Evolutionary conservation across 2,888 invertebrate genomes (phyloP), one percentile per base, ranked within the genome.

Genomic region (Leucoma salicis): DNA sequence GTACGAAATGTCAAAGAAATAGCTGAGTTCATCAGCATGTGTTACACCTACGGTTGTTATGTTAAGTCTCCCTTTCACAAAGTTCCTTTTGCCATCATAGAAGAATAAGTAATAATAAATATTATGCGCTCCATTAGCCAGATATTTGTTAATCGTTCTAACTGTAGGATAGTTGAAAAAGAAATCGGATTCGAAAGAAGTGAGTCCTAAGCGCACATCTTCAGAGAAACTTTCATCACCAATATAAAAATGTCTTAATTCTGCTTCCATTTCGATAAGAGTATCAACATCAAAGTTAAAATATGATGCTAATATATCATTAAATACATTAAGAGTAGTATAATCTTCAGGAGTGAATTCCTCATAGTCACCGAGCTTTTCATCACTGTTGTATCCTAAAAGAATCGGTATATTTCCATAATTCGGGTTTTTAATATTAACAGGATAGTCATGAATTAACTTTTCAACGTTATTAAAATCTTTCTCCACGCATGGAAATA

Each of bases 31-130:
- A 41, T 76, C 74, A 21, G 68, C 69, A 42, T 75, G 77, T 0
- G 55, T 16, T 2, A 58, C 71, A 2, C 74, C 73, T n/a, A 54
- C 55, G 14, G 39, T 38, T 5, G 58, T 69, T 38, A 73, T 12
- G 49, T 70, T 71, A 10, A 45, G 29, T 46, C 40, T 52, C 6
- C 47, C 34, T 48, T 76, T 78, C 0, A 57, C 42, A 33, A 70
- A 70, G 39, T 80, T 76, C 41, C 80, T 70, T 1, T 48, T 61
- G 2, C 82, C 80, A 8, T 57, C 60, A 35, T 80, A 78, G 1
- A 66, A 63, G 37, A 83, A 83, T 25, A 79, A 29, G 25, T 78
- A 82, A 27, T 71, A 60, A 46, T 65, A 82, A 18, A 79, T 46
- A 0, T 64, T 48, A 10, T 38, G 44, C 5, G 59, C 66, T 13